Conservation (phyloP, 2,797 vertebrate species). For the Adelosebastes latens region DNA sequence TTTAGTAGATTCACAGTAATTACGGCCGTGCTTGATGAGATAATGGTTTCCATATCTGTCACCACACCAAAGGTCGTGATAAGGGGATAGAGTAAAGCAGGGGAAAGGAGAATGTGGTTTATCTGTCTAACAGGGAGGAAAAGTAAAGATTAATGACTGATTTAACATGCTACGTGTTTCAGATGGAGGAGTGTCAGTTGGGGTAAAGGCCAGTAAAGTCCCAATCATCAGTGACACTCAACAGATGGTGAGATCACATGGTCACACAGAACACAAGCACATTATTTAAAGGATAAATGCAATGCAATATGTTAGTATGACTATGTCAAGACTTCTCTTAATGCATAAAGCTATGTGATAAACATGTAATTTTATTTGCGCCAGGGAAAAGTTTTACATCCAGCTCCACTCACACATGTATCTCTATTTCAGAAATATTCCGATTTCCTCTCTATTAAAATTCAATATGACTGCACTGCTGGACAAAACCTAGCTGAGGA, state of each 20-base stretch:
- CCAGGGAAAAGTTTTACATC: neutral
- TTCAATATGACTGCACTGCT: conserved; percentile 54
- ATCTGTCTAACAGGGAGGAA: neutral
- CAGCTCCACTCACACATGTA: neutral
- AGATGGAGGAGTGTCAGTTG: conserved; percentile 35
- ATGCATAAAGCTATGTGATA: neutral
- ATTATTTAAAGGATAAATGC: neutral
- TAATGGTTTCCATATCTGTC: conserved; percentile 1
- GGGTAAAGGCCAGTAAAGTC: neutral
- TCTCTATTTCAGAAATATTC: conserved; percentile 44
- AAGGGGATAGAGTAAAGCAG: neutral
- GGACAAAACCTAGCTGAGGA: conserved; percentile 21
- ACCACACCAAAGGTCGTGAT: conserved; percentile 23
- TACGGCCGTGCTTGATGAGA: neutral
- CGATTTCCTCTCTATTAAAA: conserved; percentile 63
- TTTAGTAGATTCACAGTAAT: conserved; percentile 2
- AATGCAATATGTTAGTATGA: neutral
- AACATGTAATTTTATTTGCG: neutral
- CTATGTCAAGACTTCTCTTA: neutral
- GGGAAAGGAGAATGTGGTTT: neutral
- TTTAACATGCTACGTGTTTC: neutral
- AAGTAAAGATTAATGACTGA: neutral
- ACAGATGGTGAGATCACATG: conserved; percentile 16
- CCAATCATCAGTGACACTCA: conserved; percentile 6
- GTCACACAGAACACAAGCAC: neutral